phyloP scores from a whole-genome alignment of 2,797 vertebrate species.

The Lacerta bilineata region DNA sequence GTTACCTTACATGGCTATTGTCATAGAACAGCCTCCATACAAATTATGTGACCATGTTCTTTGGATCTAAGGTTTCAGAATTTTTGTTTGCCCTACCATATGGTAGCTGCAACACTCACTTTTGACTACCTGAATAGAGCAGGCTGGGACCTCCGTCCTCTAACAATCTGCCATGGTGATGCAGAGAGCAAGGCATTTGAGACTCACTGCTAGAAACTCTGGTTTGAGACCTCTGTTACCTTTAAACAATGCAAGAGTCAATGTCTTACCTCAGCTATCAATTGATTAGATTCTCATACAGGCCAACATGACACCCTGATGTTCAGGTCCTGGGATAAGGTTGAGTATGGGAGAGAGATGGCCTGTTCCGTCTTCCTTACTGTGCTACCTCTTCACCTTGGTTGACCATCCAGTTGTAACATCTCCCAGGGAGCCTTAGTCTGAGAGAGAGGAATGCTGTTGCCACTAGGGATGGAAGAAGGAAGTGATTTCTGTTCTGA shows the following conservation, averaged over 20 bases:
- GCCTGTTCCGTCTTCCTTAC: neutral
- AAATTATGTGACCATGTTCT: constrained; percentile 19
- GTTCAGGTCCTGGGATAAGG: neutral
- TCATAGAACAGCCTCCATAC: neutral
- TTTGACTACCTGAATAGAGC: neutral
- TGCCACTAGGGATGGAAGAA: too few relatives aligned
- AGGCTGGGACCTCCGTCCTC: neutral
- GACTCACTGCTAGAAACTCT: neutral
- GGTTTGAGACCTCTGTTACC: neutral
- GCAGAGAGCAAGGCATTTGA: neutral
- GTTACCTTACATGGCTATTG: constrained; percentile 42
- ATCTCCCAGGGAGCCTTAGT: neutral
- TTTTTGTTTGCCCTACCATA: neutral
- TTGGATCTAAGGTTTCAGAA: constrained; percentile 22
- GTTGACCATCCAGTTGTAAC: neutral
- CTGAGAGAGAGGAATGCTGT: too few relatives aligned
- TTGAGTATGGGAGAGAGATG: neutral
- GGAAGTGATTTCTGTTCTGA: too few relatives aligned
- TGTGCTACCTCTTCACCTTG: neutral
- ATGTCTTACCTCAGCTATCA: neutral
- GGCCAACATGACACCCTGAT: neutral
- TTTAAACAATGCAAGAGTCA: neutral
- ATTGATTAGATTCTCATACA: neutral
- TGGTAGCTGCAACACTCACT: neutral
- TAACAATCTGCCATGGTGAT: neutral